phyloP scores from a whole-genome alignment of 2,888 invertebrate genomes.

The Nasonovia ribisnigri region DNA sequence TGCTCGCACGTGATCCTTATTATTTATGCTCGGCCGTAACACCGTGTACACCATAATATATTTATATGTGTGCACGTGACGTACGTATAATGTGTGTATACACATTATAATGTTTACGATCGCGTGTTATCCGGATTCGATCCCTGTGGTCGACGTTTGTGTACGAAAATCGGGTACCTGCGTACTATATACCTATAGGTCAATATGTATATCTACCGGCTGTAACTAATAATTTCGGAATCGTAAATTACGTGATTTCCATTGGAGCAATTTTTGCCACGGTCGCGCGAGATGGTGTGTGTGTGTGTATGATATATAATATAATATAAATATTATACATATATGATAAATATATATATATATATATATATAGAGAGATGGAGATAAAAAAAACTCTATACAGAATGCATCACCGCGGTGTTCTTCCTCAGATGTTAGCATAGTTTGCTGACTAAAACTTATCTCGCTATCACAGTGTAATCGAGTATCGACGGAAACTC shows the following conservation, averaged over 20 bases:
- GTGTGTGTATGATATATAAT: not conserved
- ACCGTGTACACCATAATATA: too few species aligned
- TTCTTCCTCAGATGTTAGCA: not conserved
- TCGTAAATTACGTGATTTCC: conserved; percentile 16
- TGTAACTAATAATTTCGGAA: not conserved
- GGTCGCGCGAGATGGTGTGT: not conserved
- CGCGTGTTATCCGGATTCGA: conserved; percentile 29
- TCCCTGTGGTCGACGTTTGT: conserved; percentile 29
- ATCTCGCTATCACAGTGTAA: not conserved
- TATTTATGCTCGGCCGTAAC: conserved; percentile 43
- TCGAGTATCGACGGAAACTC: not conserved
- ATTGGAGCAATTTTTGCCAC: not conserved
- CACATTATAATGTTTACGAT: conserved; percentile 25
- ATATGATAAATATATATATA: too few species aligned
- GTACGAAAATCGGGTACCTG: not conserved
- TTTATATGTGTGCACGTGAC: conserved; percentile 21
- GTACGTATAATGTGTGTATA: not conserved
- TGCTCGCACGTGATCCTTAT: conserved; percentile 18
- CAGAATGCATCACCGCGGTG: not conserved
- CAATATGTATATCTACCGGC: not conserved
- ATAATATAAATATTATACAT: not conserved
- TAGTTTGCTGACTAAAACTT: not conserved
- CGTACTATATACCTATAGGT: not conserved
- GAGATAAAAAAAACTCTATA: not conserved
- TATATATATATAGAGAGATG: too few species aligned